Evolutionary conservation across 2,113 vertebrate species (phyloP), one percentile per base, ranked within the genome.

Genomic region (Dinomys branickii): DNA sequence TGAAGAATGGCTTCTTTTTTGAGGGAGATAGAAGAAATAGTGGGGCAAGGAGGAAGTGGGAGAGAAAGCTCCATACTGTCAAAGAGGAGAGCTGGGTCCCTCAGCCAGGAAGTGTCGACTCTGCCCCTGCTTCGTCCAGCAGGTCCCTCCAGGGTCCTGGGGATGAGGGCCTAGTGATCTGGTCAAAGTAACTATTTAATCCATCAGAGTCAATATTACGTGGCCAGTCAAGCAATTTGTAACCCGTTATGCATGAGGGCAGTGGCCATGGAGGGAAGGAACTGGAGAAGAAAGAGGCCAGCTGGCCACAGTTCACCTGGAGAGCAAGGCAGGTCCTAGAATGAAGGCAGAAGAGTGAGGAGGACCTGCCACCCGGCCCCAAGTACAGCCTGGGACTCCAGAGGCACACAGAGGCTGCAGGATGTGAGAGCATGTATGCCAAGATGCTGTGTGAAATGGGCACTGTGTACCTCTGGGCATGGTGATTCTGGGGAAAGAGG

Each of bases 51-150:
- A 47, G 9, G 24, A 69, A 38, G 47, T 11, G 22, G 33, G 17
- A 22, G 78, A 17, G 7, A 33, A 22, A 65, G 50, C 33, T 59
- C 2, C 22, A 88, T 83, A 87, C 52, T 56, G 30, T 26, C 33
- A 54, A 7, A 16, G 47, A 77, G 44, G 28, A 33, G 59, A 52
- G 26, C 14, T 2, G 44, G 38, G 41, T 44, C 11, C 33, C 3
- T 38, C 26, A 35, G 1, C 69, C 0, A 0, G 30, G n/a, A 88
- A 28, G 19, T 7, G 0, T 13, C 0, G 1, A 16, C 61, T 10
- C 14, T 20, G 30, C 20, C 77, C 0, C 30, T 5, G 2, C 5
- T 0, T 35, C 38, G 61, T 47, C 33, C 71, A 86, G 22, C 0
- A 0, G 33, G 75, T 17, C 50, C 59, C 67, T 0, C 0, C 22